Evolutionary conservation across 2,797 vertebrate species (phyloP).

Genomic region (Onychomys arenicola): DNA sequence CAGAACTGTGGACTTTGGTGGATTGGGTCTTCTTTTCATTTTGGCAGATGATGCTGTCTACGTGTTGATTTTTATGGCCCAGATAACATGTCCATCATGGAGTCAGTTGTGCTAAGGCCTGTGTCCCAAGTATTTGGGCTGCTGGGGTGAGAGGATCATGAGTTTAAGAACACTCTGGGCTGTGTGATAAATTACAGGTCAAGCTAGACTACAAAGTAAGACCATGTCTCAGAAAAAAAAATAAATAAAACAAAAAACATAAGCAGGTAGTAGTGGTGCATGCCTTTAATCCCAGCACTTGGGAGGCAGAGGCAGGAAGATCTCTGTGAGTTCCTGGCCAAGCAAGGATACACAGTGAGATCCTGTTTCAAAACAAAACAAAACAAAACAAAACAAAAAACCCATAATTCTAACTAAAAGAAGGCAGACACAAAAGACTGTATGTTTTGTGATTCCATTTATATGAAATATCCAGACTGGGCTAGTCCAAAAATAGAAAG

Average conservation of each 20-base stretch:
- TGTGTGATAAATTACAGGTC: not conserved
- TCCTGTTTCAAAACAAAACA: not conserved
- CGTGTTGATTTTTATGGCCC: not conserved
- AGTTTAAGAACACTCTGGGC: not conserved
- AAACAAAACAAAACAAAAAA: not conserved
- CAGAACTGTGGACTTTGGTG: too few relatives aligned
- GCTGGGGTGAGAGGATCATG: not conserved
- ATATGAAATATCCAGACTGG: not conserved
- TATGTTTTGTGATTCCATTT: not conserved
- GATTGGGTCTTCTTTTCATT: not conserved
- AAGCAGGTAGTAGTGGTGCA: not conserved
- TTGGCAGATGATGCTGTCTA: not conserved
- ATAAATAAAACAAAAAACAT: too few relatives aligned
- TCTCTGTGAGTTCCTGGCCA: too few relatives aligned
- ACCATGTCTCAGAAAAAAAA: not conserved
- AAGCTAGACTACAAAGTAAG: not conserved
- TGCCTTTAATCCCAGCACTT: too few relatives aligned
- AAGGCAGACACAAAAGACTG: not conserved
- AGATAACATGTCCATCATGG: not conserved
- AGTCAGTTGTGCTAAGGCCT: not conserved
- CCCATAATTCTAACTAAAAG: not conserved
- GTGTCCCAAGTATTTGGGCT: not conserved
- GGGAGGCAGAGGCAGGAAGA: too few relatives aligned
- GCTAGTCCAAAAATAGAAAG: conserved; percentile 12
- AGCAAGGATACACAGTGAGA: too few relatives aligned